Evolutionary conservation across 92 coral and sea anemone species (phyloP), one percentile per base, ranked within the genome.

Genomic region (Epizoanthus fatuus): DNA sequence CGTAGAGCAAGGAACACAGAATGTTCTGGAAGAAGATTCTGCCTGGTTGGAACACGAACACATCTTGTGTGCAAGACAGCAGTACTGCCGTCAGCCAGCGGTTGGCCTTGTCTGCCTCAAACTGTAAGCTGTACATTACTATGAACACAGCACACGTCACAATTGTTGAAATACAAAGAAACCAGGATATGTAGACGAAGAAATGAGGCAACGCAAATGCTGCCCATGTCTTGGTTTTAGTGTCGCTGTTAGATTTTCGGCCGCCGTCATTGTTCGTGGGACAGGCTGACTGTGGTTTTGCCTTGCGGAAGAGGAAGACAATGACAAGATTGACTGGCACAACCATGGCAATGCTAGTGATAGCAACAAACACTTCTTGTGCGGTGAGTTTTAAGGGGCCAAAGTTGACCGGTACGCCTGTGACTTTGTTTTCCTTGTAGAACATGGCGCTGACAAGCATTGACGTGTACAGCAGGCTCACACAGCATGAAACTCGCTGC

Each of bases 381-480:
- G 55, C 49, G 5, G 81, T 55, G 66, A 90, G 52, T 65, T 82
- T 86, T 29, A 90, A 59, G 2, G 93, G 92, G 17, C 93, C 93
- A 25, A 88, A 17, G 8, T 65, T 78, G 10, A 88, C 63, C 3
- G 88, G 13, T 13, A 47, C 65, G 9, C 58, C 86, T 1, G 74
- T 54, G 37, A 78, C 63, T 0, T 75, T 70, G 7, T 69, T 79
- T 13, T 55, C 20, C 72, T 80, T 80, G 69, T 90, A 87, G 75
- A 90, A 87, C 93, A 90, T 89, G 56, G 91, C 93, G 78, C 72
- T 89, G 69, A 75, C 84, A 35, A 91, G 44, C 94, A 91, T 81
- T 40, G 84, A 92, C 8, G 74, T 60, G 72, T 81, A 82, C 10
- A 91, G 57, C 69, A 87, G 11, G 67, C 88, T 67, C 14, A 91